A percentile compares a stretch with the other conserved stretches of the same genome.
phyloP scores from a whole-genome alignment of 2,888 invertebrate genomes.

The Ellobium chinense region DNA sequence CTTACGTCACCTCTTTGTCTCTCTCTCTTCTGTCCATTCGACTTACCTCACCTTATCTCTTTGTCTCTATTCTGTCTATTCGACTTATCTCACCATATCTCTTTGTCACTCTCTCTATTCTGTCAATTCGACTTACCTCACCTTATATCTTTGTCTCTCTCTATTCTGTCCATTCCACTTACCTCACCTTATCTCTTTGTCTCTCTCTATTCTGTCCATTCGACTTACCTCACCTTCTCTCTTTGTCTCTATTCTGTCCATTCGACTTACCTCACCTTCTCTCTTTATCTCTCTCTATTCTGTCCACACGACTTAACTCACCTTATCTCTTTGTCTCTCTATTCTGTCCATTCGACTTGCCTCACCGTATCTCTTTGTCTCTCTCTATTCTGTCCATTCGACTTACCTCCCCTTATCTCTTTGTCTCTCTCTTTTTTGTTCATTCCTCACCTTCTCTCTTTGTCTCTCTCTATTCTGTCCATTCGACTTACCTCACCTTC shows the following conservation, averaged over 20 bases:
- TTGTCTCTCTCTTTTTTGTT: background rate
- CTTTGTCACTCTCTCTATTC: too few relatives aligned
- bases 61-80: too few relatives aligned
- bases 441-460: background rate
- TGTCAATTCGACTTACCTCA: too few relatives aligned
- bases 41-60: too few relatives aligned
- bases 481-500: background rate
- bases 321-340: too few relatives aligned
- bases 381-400: constrained; percentile 2
- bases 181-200: constrained; percentile 14
- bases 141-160: background rate
- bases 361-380: background rate
- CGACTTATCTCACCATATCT: too few relatives aligned
- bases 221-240: background rate
- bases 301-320: too few relatives aligned
- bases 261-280: too few relatives aligned
- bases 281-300: too few relatives aligned
- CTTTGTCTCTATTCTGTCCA: background rate
- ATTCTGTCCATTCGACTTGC: too few relatives aligned
- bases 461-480: background rate
- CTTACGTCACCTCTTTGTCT: background rate
- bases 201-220: background rate
- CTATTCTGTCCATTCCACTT: background rate
- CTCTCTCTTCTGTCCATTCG: too few relatives aligned
- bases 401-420: constrained; percentile 17